Evolutionary conservation across 1,140 invertebrate genomes (phyloP).

Genomic region (Ridgeia piscesae): DNA sequence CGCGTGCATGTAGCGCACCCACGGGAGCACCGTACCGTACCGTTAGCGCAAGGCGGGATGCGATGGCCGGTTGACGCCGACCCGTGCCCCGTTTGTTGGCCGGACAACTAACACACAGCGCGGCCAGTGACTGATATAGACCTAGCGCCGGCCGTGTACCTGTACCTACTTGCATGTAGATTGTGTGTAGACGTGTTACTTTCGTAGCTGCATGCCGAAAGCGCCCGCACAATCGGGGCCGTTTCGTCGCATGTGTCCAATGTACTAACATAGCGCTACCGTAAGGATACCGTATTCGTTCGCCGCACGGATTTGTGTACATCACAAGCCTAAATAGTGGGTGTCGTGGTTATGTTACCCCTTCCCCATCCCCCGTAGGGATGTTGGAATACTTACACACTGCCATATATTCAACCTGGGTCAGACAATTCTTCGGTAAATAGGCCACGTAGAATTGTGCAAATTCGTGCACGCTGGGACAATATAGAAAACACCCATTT

Average conservation of each 20-base stretch:
- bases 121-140: background rate
- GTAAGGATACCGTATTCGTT: background rate
- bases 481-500: background rate
- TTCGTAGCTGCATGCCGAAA: background rate
- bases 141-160: background rate
- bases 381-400: background rate
- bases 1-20: background rate
- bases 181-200: background rate
- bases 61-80: background rate
- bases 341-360: background rate
- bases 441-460: background rate
- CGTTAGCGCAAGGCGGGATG: background rate
- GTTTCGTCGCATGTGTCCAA: background rate
- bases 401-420: background rate
- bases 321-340: background rate
- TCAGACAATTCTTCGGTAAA: background rate
- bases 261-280: background rate
- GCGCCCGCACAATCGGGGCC: background rate
- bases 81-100: background rate
- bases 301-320: background rate
- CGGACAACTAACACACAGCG: background rate
- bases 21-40: background rate
- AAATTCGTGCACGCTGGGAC: background rate
- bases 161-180: background rate
- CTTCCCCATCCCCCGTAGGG: background rate